These are phyloP conservation scores for Drosophila mettleri DNA, from an alignment of 2,888 invertebrate genomes.

Conservation along the genomic window DNA sequence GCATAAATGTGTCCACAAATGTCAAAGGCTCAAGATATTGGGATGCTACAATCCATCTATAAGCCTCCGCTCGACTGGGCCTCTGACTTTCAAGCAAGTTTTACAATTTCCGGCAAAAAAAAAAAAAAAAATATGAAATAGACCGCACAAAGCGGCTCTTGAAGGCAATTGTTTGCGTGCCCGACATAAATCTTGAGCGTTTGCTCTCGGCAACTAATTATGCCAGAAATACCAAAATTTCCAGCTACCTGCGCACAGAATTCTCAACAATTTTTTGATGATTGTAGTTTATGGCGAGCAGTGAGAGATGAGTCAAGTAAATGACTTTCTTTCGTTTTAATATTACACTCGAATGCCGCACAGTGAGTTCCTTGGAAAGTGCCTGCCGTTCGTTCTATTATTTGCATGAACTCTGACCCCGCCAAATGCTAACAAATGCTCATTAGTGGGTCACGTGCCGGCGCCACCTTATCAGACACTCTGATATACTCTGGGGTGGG, in stretches of 20 bases:
- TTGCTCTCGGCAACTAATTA: slow-evolving; percentile 52
- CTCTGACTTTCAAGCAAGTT: slow-evolving; percentile 37
- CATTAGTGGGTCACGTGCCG: slow-evolving; percentile 67
- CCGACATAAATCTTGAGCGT: slow-evolving; percentile 46
- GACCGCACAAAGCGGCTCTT: slow-evolving; percentile 51
- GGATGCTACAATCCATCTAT: neutral
- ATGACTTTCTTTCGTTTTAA: slow-evolving; percentile 58
- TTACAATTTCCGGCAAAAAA: slow-evolving; percentile 45
- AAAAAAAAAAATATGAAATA: slow-evolving; percentile 1
- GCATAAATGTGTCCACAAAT: slow-evolving; percentile 44
- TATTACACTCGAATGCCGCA: slow-evolving; percentile 39
- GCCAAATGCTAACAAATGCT: slow-evolving; percentile 48
- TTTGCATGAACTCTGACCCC: slow-evolving; percentile 44
- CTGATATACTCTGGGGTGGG: neutral
- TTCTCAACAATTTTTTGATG: slow-evolving; percentile 42
- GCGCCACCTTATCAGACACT: slow-evolving; percentile 49
- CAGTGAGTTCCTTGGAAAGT: slow-evolving; percentile 33
- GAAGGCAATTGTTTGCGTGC: slow-evolving; percentile 17
- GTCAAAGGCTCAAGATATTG: slow-evolving; percentile 1
- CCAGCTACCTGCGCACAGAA: slow-evolving; percentile 34
- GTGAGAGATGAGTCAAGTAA: slow-evolving; percentile 31
- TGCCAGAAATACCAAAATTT: slow-evolving; percentile 51
- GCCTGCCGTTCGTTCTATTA: slow-evolving; percentile 1
- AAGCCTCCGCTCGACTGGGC: slow-evolving; percentile 6
- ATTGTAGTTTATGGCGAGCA: slow-evolving; percentile 49